Conservation (phyloP, 2,888 invertebrate genomes). For the Eutolmus rufibarbis region DNA sequence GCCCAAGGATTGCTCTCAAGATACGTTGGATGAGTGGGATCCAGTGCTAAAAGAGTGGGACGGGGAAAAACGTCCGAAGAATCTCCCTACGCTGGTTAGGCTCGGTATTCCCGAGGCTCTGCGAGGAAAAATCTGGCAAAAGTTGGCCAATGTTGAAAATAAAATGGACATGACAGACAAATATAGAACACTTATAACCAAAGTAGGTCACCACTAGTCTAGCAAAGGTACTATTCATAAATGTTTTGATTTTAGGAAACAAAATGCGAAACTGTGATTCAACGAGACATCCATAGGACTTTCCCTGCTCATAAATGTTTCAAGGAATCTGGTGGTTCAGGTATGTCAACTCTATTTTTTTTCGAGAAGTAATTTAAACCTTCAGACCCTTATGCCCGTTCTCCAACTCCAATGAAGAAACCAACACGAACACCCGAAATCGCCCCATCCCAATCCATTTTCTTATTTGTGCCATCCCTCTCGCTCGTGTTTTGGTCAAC, state of each 20-base stretch:
- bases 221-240: neutral
- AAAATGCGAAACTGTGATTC: constrained; percentile 92
- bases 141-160: constrained; percentile 87
- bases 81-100: constrained; percentile 79
- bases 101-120: constrained; percentile 95
- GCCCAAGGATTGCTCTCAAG: constrained; percentile 94
- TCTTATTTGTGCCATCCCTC: no score
- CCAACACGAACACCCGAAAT: no score
- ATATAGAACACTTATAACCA: constrained; percentile 87
- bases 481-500: no score
- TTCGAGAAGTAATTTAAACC: neutral
- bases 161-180: constrained; percentile 87
- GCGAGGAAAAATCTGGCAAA: constrained; percentile 97
- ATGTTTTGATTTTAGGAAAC: constrained; percentile 75
- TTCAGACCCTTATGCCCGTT: no score
- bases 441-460: no score
- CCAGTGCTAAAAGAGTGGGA: constrained; percentile 81
- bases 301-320: constrained; percentile 99
- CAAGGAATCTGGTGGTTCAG: constrained; percentile 86
- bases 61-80: constrained; percentile 77
- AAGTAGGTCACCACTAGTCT: constrained; percentile 69
- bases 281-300: constrained; percentile 95
- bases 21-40: constrained; percentile 91
- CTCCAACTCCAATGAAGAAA: no score
- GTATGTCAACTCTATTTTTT: constrained; percentile 41